Conservation (phyloP, 2,888 invertebrate genomes). For the Villa cingulata region DNA sequence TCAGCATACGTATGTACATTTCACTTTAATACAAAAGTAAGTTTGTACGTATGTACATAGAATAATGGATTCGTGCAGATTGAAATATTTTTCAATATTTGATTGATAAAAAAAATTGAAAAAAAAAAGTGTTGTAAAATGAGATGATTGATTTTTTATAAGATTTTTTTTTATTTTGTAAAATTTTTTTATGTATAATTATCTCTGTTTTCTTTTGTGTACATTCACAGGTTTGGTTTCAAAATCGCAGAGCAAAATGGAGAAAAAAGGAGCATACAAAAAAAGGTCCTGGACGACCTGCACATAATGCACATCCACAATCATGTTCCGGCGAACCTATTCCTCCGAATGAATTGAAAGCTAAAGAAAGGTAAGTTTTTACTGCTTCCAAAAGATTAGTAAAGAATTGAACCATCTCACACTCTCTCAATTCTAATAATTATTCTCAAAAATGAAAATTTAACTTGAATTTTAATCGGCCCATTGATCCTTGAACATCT, state of each 20-base stretch:
- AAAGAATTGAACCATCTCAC: too few relatives aligned
- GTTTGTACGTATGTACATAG: too few relatives aligned
- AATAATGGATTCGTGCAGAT: too few relatives aligned
- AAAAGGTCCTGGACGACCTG: conserved; percentile 95
- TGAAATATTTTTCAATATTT: not conserved
- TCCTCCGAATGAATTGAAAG: conserved; percentile 75
- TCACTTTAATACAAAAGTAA: too few relatives aligned
- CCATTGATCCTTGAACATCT: too few relatives aligned
- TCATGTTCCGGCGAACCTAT: conserved; percentile 96
- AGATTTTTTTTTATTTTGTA: too few relatives aligned
- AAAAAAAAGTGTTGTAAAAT: not conserved
- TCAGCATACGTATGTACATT: not conserved
- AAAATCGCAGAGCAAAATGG: conserved; percentile 98
- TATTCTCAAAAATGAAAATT: too few relatives aligned
- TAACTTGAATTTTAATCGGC: too few relatives aligned
- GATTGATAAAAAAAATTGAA: not conserved
- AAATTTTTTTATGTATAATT: too few relatives aligned
- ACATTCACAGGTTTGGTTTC: conserved; percentile 90
- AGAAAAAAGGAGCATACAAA: conserved; percentile 98
- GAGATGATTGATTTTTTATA: too few relatives aligned
- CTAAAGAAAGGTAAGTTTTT: conserved; percentile 56
- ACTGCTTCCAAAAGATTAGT: not conserved
- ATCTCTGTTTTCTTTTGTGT: not conserved
- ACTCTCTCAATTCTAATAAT: too few relatives aligned
- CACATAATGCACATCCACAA: conserved; percentile 96